Evolutionary conservation across 2,797 vertebrate species (phyloP), one percentile per base, ranked within the genome.

Genomic region (Paguma larvata): DNA sequence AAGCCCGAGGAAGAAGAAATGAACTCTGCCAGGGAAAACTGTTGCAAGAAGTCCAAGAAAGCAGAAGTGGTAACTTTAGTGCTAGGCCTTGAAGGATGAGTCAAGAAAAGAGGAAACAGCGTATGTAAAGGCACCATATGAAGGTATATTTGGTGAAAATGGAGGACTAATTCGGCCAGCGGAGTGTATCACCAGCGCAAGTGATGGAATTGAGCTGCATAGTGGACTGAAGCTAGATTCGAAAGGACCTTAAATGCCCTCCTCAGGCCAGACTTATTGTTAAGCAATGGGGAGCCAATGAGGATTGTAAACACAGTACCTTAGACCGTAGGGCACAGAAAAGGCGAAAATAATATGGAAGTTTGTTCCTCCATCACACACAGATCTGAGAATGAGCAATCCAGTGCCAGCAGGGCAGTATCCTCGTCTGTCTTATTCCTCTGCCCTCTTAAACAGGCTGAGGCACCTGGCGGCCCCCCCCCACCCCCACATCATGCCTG

Each of bases 351-450:
- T 18, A 73, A 27, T 11, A 56, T 2, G 7, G 15, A 75, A 78
- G 19, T 65, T 3, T 18, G 44, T 68, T 46, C 46, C 56, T 41
- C 51, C 48, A 13, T 73, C 9, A 41, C 32, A 46, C 7, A 44
- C 11, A 27, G 18, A 46, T 4, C 63, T 30, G 30, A 87, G 21
- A n/a, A 34, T 48, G 44, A 56, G 25, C 12, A 62, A 30, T 6
- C 25, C 15, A n/a, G 11, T 16, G 15, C 38, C 41, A 7, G 21
- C 0, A 34, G 15, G 15, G 15, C 0, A 2, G 2, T 0, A 5
- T 3, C 9, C 3, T 32, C 21, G 34, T 86, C 34, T 1, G 3
- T 18, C 77, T 77, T 34, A 2, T 48, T 67, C 32, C 32, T 16
- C 65, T 46, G 38, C 38, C 9, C 4, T 73, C 48, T 44, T 46